Conservation (phyloP, 2,113 vertebrate species). For the Oryctolagus cuniculus region mOryCun1.1 NC_091442.1:66338501-66339000, state of each 20-base stretch:
- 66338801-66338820: constrained; percentile 73
- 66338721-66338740: constrained; percentile 32
- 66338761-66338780: constrained; percentile 60
- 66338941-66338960: background rate
- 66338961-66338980: background rate
- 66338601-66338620: background rate
- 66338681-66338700: background rate
- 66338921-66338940: constrained; percentile 25
- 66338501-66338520: constrained; percentile 27
- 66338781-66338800: constrained; percentile 54
- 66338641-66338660: background rate
- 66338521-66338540: background rate
- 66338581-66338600: background rate
- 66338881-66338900: background rate
- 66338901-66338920: constrained; percentile 25
- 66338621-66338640: background rate
- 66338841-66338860: constrained; percentile 34
- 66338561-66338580: background rate
- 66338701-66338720: constrained; percentile 26
- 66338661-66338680: background rate
- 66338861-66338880: constrained; percentile 18
- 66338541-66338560: constrained; percentile 25
- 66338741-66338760: constrained; percentile 75
- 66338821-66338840: constrained; percentile 47
- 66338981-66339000: constrained; percentile 32